Percentiles rank a stretch among this genome's conserved stretches.
These are phyloP conservation scores for Distichodus sexfasciatus DNA, from an alignment of 2,797 vertebrate genomes.

Conservation along the genomic window DNA sequence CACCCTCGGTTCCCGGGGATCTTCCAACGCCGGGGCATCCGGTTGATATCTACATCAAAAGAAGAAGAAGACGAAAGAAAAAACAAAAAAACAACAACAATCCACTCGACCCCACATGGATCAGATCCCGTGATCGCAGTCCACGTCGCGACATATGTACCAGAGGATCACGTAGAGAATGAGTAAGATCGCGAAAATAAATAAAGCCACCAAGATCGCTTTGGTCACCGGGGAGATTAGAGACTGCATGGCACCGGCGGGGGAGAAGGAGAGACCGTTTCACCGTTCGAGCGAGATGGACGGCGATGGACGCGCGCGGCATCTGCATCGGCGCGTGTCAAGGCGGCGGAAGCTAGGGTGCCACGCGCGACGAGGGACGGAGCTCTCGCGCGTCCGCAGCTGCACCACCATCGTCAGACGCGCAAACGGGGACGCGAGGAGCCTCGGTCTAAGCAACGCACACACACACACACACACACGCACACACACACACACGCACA, in stretches of 20 bases:
- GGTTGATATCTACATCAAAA: too few species aligned
- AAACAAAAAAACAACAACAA: too few species aligned
- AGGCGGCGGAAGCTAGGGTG: too few species aligned
- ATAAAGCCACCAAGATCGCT: slow-evolving; percentile 81
- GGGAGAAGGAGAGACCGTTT: too few species aligned
- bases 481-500: too few species aligned
- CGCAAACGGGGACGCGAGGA: slow-evolving; percentile 34
- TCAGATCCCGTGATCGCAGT: slow-evolving; percentile 78
- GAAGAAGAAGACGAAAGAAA: too few species aligned
- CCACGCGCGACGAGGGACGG: too few species aligned
- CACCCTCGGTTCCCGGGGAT: slow-evolving; percentile 47
- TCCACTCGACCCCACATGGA: slow-evolving; percentile 18
- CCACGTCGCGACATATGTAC: slow-evolving; percentile 87
- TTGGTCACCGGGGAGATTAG: slow-evolving; percentile 83
- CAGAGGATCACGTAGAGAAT: slow-evolving; percentile 86
- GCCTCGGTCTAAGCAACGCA: background rate
- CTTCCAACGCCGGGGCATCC: too few species aligned
- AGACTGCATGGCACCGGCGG: slow-evolving; percentile 78
- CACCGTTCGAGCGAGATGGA: slow-evolving; percentile 1
- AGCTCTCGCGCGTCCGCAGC: slow-evolving; percentile 30
- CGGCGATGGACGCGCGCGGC: too few species aligned
- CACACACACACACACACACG: too few species aligned
- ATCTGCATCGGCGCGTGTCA: slow-evolving; percentile 52
- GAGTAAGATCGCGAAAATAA: slow-evolving; percentile 85
- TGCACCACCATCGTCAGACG: slow-evolving; percentile 32